These are phyloP conservation scores for Nixonia krombeini DNA, from an alignment of 1,140 invertebrate genomes.

Conservation along the genomic window DNA sequence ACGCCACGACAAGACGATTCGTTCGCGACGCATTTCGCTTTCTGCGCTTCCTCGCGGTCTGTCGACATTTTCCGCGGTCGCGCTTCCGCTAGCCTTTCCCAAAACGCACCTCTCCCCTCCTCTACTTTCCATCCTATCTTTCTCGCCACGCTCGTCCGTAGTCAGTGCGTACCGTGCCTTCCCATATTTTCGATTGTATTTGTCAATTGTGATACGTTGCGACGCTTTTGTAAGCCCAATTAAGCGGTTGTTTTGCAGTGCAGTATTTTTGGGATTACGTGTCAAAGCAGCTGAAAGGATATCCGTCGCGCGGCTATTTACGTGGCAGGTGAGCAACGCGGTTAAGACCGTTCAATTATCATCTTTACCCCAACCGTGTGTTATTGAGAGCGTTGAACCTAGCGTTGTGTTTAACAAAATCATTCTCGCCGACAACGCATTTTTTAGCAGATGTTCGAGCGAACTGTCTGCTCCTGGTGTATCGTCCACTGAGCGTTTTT, in stretches of 20 bases:
- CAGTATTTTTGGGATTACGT: constrained; percentile 28
- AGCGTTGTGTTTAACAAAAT: not conserved
- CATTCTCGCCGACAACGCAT: not conserved
- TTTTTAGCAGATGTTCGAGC: not conserved
- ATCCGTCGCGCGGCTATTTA: not conserved
- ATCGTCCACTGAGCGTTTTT: no score
- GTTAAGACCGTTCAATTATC: constrained; percentile 1
- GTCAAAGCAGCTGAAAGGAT: not conserved
- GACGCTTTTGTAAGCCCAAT: no score
- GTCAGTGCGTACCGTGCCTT: not conserved
- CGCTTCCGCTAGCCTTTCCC: not conserved
- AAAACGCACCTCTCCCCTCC: not conserved
- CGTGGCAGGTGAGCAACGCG: not conserved
- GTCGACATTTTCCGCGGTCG: not conserved
- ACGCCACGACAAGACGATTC: constrained; percentile 15
- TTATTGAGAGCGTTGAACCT: not conserved
- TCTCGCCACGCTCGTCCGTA: no score
- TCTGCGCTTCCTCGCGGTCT: not conserved
- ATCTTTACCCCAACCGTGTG: not conserved
- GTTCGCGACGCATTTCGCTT: constrained; percentile 37
- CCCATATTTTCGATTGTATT: not conserved
- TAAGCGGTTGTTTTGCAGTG: constrained; percentile 6
- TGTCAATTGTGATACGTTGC: not conserved
- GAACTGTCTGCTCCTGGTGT: not conserved
- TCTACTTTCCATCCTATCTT: no score